These are phyloP conservation scores for Callimico goeldii DNA, from an alignment of 2,797 vertebrate species.

Conservation along the genomic window DNA sequence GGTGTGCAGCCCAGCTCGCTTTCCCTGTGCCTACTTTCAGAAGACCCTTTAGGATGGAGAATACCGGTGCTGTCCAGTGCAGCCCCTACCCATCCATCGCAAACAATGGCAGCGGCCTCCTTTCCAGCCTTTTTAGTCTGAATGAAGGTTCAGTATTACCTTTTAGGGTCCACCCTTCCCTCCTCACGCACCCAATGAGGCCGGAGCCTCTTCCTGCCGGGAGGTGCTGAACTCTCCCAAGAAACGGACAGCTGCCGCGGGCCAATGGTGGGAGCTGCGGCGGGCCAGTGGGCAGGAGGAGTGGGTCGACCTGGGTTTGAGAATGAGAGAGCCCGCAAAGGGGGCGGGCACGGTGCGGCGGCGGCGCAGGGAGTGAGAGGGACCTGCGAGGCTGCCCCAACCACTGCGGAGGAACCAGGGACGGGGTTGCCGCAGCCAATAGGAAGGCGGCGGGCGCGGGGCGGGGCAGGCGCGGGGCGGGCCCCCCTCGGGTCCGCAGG, in stretches of 20 bases:
- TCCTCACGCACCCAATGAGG: neutral
- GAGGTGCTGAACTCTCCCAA: neutral
- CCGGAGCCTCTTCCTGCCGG: neutral
- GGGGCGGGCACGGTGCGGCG: neutral
- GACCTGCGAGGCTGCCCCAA: neutral
- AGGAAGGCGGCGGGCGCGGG: neutral
- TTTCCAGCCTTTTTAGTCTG: too few relatives aligned
- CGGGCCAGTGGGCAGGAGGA: constrained; percentile 50
- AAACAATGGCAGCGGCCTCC: constrained; percentile 49
- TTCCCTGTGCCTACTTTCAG: neutral
- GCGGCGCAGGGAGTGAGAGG: neutral
- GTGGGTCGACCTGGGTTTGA: constrained; percentile 38
- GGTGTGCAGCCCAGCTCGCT: neutral
- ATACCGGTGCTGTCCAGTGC: neutral
- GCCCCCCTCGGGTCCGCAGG: neutral
- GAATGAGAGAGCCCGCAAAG: neutral
- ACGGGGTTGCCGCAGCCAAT: neutral
- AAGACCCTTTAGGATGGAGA: neutral
- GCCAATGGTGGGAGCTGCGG: constrained; percentile 57
- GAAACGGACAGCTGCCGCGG: constrained; percentile 62
- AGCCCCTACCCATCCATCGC: neutral
- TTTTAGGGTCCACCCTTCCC: constrained; percentile 27
- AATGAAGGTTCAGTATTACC: neutral
- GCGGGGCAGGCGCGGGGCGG: neutral
- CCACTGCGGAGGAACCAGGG: neutral